phyloP scores from a whole-genome alignment of 2,113 vertebrate genomes.

The Malurus cyaneus region DNA sequence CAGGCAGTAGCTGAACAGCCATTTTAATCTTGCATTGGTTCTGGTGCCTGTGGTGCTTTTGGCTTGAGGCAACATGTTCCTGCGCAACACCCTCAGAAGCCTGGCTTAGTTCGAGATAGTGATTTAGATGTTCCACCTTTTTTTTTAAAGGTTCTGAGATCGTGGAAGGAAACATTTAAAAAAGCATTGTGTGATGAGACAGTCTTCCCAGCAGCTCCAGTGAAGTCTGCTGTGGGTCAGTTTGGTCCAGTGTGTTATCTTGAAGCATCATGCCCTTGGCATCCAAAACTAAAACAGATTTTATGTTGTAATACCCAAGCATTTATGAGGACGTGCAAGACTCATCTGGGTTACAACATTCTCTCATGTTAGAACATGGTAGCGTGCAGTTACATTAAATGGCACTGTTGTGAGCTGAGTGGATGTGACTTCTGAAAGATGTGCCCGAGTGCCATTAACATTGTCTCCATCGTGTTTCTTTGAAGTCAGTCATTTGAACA shows the following conservation, averaged over 20 bases:
- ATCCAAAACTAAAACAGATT: background rate
- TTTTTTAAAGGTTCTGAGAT: background rate
- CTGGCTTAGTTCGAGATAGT: background rate
- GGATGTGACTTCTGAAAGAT: background rate
- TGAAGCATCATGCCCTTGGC: background rate
- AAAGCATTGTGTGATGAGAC: background rate
- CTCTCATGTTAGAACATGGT: slow-evolving; percentile 1
- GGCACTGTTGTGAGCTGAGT: background rate
- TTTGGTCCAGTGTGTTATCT: background rate
- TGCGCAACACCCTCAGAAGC: background rate
- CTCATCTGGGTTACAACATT: background rate
- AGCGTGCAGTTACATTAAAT: background rate
- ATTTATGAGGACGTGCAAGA: background rate
- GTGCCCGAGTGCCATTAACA: background rate
- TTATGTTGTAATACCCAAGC: slow-evolving; percentile 13
- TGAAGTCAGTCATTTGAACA: background rate
- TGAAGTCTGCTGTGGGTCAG: background rate
- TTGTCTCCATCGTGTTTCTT: background rate
- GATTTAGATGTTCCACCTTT: background rate
- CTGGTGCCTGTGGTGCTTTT: background rate
- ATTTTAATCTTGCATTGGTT: background rate
- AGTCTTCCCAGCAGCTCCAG: background rate
- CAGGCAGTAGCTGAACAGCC: background rate
- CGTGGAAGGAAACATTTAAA: background rate
- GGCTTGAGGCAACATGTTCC: background rate